Evolutionary conservation across 2,113 vertebrate genomes (phyloP).

Genomic region (Channa argus): DNA sequence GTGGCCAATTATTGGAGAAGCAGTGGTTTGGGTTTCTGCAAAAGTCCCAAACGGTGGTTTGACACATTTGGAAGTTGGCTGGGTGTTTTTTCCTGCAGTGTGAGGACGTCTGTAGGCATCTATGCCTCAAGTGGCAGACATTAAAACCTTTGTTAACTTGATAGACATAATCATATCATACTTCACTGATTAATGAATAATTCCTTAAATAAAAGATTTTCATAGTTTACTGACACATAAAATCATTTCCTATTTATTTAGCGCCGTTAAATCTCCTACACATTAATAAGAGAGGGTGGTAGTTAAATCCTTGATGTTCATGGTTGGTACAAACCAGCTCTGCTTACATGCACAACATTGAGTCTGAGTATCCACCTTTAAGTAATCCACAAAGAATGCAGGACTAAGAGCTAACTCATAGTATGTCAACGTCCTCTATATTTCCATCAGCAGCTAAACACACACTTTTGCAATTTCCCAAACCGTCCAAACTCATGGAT

Average conservation of each 20-base stretch:
- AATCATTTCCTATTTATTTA: background rate
- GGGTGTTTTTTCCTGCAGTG: slow-evolving; percentile 13
- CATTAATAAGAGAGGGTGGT: background rate
- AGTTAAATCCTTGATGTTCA: background rate
- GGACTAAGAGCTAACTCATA: background rate
- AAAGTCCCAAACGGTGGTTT: slow-evolving; percentile 47
- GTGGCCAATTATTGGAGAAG: slow-evolving; percentile 60
- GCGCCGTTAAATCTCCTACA: background rate
- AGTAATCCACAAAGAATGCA: background rate
- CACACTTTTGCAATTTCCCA: background rate
- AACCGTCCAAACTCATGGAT: slow-evolving; percentile 26
- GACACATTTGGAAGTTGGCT: slow-evolving; percentile 46
- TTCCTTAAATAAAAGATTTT: background rate
- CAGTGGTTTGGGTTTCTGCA: slow-evolving; percentile 37
- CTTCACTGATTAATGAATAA: too few relatives aligned
- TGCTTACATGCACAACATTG: slow-evolving; percentile 18
- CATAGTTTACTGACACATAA: background rate
- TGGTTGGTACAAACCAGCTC: background rate
- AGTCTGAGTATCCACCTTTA: slow-evolving; percentile 5
- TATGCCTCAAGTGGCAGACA: slow-evolving; percentile 27
- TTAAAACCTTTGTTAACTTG: background rate
- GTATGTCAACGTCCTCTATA: slow-evolving; percentile 1
- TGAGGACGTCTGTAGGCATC: background rate
- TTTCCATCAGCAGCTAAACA: slow-evolving; percentile 26
- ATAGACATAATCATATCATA: too few relatives aligned